Percentiles rank a stretch among this genome's conserved stretches.
Conservation (phyloP, 2,113 vertebrate species). For the Xiphophorus couchianus region DNA sequence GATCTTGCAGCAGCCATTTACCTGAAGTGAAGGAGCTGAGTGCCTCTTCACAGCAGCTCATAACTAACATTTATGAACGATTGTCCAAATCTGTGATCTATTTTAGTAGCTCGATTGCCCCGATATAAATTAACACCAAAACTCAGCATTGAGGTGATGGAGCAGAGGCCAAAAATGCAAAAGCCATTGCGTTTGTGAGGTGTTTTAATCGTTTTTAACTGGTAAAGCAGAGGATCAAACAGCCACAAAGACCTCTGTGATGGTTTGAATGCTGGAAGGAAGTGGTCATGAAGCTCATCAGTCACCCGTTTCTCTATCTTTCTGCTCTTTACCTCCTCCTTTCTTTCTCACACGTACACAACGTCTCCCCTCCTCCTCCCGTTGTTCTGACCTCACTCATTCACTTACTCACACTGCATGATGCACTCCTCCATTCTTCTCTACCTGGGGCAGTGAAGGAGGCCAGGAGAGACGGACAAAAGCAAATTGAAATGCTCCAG, state of each 20-base stretch:
- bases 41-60: neutral
- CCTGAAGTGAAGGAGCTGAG: neutral
- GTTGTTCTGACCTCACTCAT: slow-evolving; percentile 27
- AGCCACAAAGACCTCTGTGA: slow-evolving; percentile 48
- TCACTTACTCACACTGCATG: slow-evolving; percentile 58
- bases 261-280: slow-evolving; percentile 63
- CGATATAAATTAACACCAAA: neutral
- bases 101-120: neutral
- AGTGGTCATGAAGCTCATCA: slow-evolving; percentile 61
- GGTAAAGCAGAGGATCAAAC: slow-evolving; percentile 53
- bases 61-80: neutral
- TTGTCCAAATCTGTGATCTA: neutral
- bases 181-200: slow-evolving; percentile 39
- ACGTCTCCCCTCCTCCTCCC: neutral
- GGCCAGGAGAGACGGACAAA: slow-evolving; percentile 73
- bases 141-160: slow-evolving; percentile 43
- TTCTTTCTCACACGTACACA: neutral
- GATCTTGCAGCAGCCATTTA: neutral
- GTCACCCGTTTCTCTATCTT: slow-evolving; percentile 42
- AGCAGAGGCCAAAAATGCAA: slow-evolving; percentile 34
- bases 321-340: slow-evolving; percentile 8
- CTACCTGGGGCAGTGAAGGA: slow-evolving; percentile 74
- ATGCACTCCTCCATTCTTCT: slow-evolving; percentile 71
- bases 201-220: slow-evolving; percentile 56
- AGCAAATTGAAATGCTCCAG: slow-evolving; percentile 81